These are phyloP conservation scores for Albula glossodonta DNA, from an alignment of 2,113 vertebrate species.

Conservation along the genomic window DNA sequence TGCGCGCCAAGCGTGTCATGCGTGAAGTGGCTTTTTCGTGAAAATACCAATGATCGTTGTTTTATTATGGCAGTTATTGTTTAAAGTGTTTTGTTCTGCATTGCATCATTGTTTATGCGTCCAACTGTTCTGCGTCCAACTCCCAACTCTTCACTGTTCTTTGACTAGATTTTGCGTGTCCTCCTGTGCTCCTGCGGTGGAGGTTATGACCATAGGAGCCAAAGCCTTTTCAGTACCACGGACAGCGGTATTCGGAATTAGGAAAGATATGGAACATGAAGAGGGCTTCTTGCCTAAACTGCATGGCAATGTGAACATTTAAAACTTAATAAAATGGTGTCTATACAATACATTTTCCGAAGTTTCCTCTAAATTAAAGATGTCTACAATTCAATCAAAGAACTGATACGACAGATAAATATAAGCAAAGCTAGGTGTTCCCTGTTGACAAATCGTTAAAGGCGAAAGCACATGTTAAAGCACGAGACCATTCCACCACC, in stretches of 20 bases:
- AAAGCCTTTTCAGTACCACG: conserved; percentile 61
- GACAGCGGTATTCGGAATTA: conserved; percentile 52
- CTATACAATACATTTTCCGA: background rate
- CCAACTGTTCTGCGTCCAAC: no score
- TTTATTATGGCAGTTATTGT: no score
- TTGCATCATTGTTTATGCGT: no score
- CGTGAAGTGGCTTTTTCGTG: no score
- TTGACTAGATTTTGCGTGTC: background rate
- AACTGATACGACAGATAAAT: background rate
- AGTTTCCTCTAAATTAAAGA: background rate
- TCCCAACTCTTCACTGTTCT: no score
- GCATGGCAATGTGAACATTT: background rate
- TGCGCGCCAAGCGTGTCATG: background rate
- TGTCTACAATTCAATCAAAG: background rate
- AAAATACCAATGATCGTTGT: no score
- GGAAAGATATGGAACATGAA: background rate
- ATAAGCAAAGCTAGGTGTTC: background rate
- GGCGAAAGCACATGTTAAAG: background rate
- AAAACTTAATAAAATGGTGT: background rate
- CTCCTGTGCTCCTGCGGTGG: background rate
- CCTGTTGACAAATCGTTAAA: background rate
- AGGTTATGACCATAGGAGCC: background rate
- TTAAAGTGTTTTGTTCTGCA: no score
- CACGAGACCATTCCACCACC: background rate
- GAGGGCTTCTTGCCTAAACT: background rate